Evolutionary conservation across 30 jellyfish, hydroid and myxozoan species (phyloP), one percentile per base, ranked within the genome.

Genomic region (Aurelia coerulea): DNA sequence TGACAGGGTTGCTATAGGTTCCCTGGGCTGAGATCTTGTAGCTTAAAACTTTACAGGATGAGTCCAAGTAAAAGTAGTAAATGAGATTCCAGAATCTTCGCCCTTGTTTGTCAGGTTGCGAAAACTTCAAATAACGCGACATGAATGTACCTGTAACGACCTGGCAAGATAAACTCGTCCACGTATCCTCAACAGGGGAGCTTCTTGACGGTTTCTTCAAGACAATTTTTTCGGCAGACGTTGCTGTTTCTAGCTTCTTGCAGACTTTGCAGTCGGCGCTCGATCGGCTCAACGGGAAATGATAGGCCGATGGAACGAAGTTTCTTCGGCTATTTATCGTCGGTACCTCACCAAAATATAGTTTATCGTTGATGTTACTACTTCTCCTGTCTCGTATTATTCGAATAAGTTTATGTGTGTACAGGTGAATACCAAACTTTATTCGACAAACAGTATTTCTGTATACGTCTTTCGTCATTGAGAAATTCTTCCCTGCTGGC

Each of bases 321-420:
- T 71, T 80, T 65, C 89, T 76, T 46, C 85, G 53, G 41, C 74
- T 81, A 13, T 31, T 79, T 12, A 51, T 84, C 15, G 97, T 80
- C 49, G 97, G 97, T 19, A 75, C 56, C 63, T 80, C 97, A 6
- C 97, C 92, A 73, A 89, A 89, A 72, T 80, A 80, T 5, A 89
- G 68, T 72, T 70, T 53, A 66, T 89, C 97, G 70, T 80, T 65
- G 14, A 89, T 49, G 59, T 49, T 73, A 51, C 83, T 62, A 17
- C 73, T 49, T 37, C 41, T 19, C 39, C 53, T 81, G 51, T 80
- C 79, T 39, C 91, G 78, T 19, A 89, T 31, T 1, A 76, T 18
- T 23, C 88, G 71, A 14, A 89, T 1, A 34, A 84, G 52, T 66
- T 76, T 80, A 59, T 69, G 83, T 29, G 97, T 75, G 79, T 89